Base-by-base conservation (phyloP, 2,888 invertebrate species). In the Smittia sp. region DNA sequence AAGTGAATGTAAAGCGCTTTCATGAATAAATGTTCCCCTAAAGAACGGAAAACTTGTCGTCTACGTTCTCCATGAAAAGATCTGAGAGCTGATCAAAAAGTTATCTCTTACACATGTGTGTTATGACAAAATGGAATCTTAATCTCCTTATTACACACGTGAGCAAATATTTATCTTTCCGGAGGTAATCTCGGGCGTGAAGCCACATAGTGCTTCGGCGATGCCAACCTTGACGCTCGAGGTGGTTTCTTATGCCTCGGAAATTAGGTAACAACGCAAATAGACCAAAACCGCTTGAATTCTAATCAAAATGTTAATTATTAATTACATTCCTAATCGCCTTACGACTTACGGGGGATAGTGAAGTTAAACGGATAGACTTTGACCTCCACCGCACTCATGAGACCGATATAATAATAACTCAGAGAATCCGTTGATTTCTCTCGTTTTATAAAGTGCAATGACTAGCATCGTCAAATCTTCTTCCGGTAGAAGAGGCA, bases 261-360 rank as follows among this genome's bases (percentile, higher is more conserved):
- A 32, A 32, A n/a, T n/a, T n/a, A n/a, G 32, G 52, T 15, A 6
- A 3, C n/a, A 2, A 46, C 52, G 52, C n/a, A 46, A 46, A 46
- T 18, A 18, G 22, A 18, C 18, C 22, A 20, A 18, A 58, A 22
- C 11, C 6, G 27, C 9, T 27, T 15, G 32, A 54, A 69, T 69
- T 27, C 52, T 69, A 54, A 69, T 69, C 69, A 69, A 32, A 54
- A 69, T 69, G 54, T 69, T 69, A 69, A 69, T 69, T 69, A 69
- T 69, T 69, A 69, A 69, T 69, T 69, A 69, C 32, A 54, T 27
- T 32, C 69, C 54, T 69, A 69, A 69, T 69, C 69, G 52, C 20
- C 69, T 69, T 69, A 69, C 52, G 27, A 27, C 52, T 69, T 15
- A 13, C 22, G 22, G 68, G 11, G 13, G 3, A 15, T 66, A 52